phyloP scores from a whole-genome alignment of 2,113 vertebrate species.

The Elanoides forficatus region DNA sequence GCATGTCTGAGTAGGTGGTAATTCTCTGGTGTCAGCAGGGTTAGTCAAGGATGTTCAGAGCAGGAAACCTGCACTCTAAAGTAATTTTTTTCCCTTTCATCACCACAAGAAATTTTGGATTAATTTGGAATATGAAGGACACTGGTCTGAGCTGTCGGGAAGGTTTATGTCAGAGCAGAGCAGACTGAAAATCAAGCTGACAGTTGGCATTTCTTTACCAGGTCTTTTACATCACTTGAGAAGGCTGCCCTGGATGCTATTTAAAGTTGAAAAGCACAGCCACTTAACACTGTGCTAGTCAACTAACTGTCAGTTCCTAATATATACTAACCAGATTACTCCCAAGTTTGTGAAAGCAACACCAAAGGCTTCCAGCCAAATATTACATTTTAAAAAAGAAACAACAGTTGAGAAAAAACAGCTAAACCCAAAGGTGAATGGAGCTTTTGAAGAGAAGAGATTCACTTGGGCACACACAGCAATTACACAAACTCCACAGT shows the following conservation, averaged over 20 bases:
- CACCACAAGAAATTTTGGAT: slow-evolving; percentile 28
- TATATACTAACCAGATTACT: neutral
- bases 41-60: slow-evolving; percentile 34
- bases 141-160: slow-evolving; percentile 36
- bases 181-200: slow-evolving; percentile 46
- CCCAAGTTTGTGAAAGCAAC: neutral
- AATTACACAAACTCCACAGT: neutral
- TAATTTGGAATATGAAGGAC: slow-evolving; percentile 49
- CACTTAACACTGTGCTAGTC: neutral
- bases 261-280: slow-evolving; percentile 24
- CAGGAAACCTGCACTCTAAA: neutral
- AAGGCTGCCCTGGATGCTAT: neutral
- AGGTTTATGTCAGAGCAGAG: slow-evolving; percentile 34
- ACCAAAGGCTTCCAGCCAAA: slow-evolving; percentile 16
- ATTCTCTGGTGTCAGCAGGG: slow-evolving; percentile 32
- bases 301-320: neutral
- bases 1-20: neutral
- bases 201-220: slow-evolving; percentile 54
- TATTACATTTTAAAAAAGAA: neutral
- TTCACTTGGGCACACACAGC: neutral
- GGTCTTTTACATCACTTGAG: slow-evolving; percentile 24
- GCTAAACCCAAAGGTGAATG: neutral
- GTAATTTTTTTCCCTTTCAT: slow-evolving; percentile 28
- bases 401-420: neutral
- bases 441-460: neutral